Base-by-base conservation (phyloP, 2,113 vertebrate species). In the Acrocephalus kingi region DNA sequence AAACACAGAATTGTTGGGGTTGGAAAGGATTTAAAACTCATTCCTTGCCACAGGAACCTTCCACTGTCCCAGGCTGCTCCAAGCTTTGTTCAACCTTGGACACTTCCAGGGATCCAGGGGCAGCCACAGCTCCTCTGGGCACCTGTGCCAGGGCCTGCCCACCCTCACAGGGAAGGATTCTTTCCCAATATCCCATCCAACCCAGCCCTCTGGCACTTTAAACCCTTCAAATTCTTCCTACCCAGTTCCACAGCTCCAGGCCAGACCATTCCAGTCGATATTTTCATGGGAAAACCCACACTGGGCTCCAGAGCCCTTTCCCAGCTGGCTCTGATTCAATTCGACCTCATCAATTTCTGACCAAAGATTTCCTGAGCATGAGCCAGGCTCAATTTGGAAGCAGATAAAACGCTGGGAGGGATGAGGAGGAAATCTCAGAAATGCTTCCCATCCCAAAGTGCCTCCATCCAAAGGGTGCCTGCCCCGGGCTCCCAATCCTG, bases 351-450 rank as follows among this genome's bases (percentile, higher is more conserved):
- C n/a, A n/a, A 51, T 51, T 71, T 19, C n/a, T 43, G 28, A 9
- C 30, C 30, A 46, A 76, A 51, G 56, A 33, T n/a, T 33, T 62
- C 58, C 56, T 95, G 48, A 31, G 37, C 33, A 6, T 4, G 49
- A 74, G 30, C 37, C n/a, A 7, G 13, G 15, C 4, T 62, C 43
- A 8, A 1, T 31, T 54, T 33, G 81, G 82, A 58, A 66, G 64
- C 0, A 35, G 77, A 39, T 18, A n/a, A 52, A 43, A 39, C 10
- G 11, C 16, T 6, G 6, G 7, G 10, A 35, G 30, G 0, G 12
- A n/a, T 35, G 2, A 12, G 81, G 63, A 51, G 71, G 49, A 76
- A 33, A 71, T 15, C 39, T 46, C 48, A 48, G 30, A 45, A 71
- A 19, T 1, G 18, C 20, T 56, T 41, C 35, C 33, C 37, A 25